Percentiles rank a stretch among this genome's conserved stretches.
Evolutionary conservation across 2,797 vertebrate genomes (phyloP).

Genomic region (Notoglanidium macrostoma): DNA sequence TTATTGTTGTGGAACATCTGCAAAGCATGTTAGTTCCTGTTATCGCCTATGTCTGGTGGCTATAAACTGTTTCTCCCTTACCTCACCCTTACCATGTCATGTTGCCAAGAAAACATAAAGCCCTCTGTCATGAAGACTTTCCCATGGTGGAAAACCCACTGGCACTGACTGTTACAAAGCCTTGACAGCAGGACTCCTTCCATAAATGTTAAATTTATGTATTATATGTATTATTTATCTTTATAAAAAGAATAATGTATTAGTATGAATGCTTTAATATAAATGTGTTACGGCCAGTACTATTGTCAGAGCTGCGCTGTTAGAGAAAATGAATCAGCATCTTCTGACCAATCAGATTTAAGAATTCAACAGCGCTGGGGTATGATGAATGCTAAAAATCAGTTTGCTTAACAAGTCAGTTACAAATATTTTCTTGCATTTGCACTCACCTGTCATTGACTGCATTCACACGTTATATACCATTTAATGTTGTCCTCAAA

Average conservation of each 20-base stretch:
- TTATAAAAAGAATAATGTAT: neutral
- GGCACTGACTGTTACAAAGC: neutral
- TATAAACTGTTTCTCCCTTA: neutral
- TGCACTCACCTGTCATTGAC: neutral
- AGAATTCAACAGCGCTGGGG: neutral
- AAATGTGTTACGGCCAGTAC: neutral
- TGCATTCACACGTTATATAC: too few relatives aligned
- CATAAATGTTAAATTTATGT: conserved; percentile 6
- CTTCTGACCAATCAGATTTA: neutral
- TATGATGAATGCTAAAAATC: neutral
- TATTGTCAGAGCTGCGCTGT: neutral
- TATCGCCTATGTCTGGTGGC: neutral
- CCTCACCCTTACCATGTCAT: neutral
- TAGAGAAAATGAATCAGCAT: neutral
- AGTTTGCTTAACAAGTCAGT: neutral
- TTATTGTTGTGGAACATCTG: neutral
- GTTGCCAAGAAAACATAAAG: neutral
- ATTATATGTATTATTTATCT: too few relatives aligned
- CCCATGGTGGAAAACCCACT: neutral
- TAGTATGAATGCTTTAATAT: neutral
- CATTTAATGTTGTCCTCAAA: neutral
- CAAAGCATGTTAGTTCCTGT: neutral
- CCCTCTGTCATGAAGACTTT: neutral
- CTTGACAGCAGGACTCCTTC: neutral
- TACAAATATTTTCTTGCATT: neutral